These are phyloP conservation scores for Anguilla rostrata DNA, from an alignment of 2,113 vertebrate species.

Conservation along the genomic window DNA sequence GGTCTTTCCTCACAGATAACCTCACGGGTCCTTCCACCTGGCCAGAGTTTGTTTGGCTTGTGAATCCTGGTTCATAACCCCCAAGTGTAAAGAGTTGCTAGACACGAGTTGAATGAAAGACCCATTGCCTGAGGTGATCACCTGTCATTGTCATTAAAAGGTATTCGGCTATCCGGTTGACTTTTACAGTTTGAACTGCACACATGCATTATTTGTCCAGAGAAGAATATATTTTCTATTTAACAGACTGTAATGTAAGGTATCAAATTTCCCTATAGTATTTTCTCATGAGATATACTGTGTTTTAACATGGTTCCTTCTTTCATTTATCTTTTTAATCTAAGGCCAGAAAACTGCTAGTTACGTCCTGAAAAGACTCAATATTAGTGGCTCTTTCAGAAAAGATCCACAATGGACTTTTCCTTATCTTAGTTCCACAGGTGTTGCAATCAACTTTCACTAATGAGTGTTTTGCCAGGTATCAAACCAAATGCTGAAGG, in stretches of 20 bases:
- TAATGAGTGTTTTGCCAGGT: background rate
- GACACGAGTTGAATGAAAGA: background rate
- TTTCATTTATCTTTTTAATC: background rate
- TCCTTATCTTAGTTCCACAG: background rate
- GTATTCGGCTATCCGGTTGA: background rate
- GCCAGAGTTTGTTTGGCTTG: background rate
- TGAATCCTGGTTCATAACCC: background rate
- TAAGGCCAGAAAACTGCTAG: background rate
- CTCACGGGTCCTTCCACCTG: background rate
- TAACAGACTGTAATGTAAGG: background rate
- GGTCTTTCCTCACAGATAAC: background rate
- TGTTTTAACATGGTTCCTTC: background rate
- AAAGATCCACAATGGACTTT: background rate
- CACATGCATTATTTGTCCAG: background rate
- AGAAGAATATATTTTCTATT: background rate
- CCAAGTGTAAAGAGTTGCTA: background rate
- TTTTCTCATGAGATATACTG: background rate
- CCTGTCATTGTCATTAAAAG: slow-evolving; percentile 4
- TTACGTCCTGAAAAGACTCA: background rate
- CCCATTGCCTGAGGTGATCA: background rate
- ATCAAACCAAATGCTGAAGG: background rate
- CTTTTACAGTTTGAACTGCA: background rate
- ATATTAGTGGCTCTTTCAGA: background rate
- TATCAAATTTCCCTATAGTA: background rate
- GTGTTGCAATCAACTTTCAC: background rate